These are phyloP conservation scores for Prorops nasuta DNA, from an alignment of 1,140 invertebrate species.

Conservation along the genomic window DNA sequence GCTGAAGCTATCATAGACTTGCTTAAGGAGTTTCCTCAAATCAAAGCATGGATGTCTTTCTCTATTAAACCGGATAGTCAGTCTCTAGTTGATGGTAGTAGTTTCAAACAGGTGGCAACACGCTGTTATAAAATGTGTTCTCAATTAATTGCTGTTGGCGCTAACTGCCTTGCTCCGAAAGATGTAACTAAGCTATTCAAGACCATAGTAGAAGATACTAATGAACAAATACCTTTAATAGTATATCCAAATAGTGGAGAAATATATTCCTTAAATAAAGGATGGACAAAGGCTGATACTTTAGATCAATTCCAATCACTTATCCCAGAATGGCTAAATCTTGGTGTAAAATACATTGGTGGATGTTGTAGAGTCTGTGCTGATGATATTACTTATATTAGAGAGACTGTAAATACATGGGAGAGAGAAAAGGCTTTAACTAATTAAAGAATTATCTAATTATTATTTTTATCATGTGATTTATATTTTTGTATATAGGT, in stretches of 20 bases:
- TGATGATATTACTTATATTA: constrained; percentile 62
- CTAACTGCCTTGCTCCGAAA: constrained; percentile 78
- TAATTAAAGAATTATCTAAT: too few species aligned
- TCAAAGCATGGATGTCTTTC: constrained; percentile 82
- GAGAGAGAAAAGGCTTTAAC: constrained; percentile 19
- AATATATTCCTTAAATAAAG: constrained; percentile 54
- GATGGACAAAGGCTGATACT: constrained; percentile 60
- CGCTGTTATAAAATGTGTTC: constrained; percentile 62
- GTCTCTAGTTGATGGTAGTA: constrained; percentile 72
- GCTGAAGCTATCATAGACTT: constrained; percentile 77
- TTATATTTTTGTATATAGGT: too few species aligned
- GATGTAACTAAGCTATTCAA: constrained; percentile 60
- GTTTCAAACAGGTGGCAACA: constrained; percentile 63
- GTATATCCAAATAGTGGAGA: constrained; percentile 78
- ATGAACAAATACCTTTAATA: constrained; percentile 58
- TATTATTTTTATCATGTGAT: background rate
- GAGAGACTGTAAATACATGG: constrained; percentile 43
- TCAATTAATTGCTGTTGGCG: constrained; percentile 76
- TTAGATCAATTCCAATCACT: constrained; percentile 58
- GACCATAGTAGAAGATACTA: constrained; percentile 44
- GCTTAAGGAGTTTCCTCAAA: constrained; percentile 68
- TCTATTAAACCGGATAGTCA: constrained; percentile 71
- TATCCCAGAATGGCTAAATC: constrained; percentile 68
- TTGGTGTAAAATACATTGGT: constrained; percentile 72
- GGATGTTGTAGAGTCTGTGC: constrained; percentile 77